Conservation (phyloP, 2,797 vertebrate genomes). For the Balearica regulorum region DNA sequence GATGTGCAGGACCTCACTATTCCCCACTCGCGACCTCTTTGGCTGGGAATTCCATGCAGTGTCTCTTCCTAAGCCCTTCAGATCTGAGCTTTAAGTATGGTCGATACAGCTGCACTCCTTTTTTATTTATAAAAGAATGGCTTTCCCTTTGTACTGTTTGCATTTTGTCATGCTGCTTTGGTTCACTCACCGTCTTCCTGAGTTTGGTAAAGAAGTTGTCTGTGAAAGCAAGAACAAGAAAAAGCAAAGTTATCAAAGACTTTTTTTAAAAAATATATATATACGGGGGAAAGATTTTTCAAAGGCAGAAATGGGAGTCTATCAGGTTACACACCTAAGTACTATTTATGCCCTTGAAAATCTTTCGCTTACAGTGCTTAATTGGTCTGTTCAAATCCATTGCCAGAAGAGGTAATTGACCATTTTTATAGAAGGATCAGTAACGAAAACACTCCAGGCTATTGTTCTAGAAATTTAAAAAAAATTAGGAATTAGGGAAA, state of each 20-base stretch:
- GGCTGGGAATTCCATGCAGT: background rate
- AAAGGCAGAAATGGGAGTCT: background rate
- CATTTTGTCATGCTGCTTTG: background rate
- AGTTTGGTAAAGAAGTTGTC: background rate
- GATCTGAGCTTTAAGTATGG: background rate
- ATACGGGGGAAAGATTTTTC: background rate
- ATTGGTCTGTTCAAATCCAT: conserved; percentile 4
- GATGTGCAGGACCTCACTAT: background rate
- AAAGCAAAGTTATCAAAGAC: background rate
- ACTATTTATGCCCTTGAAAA: conserved; percentile 25
- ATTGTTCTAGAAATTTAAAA: conserved; percentile 8
- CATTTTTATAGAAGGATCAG: conserved; percentile 3
- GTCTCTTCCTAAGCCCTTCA: background rate
- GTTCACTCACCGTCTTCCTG: background rate
- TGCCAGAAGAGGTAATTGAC: conserved; percentile 22
- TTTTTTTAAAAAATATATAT: background rate
- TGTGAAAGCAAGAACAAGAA: background rate
- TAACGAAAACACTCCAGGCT: conserved; percentile 15
- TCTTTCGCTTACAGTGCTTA: background rate
- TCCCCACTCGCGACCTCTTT: background rate
- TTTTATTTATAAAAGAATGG: background rate
- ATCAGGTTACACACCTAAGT: background rate
- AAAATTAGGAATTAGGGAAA: background rate
- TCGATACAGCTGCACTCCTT: background rate
- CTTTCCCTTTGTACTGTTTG: background rate